Percentiles rank a stretch among this genome's conserved stretches.
phyloP scores from a whole-genome alignment of 2,797 vertebrate species.

The Pangasius mekongensis region DNA sequence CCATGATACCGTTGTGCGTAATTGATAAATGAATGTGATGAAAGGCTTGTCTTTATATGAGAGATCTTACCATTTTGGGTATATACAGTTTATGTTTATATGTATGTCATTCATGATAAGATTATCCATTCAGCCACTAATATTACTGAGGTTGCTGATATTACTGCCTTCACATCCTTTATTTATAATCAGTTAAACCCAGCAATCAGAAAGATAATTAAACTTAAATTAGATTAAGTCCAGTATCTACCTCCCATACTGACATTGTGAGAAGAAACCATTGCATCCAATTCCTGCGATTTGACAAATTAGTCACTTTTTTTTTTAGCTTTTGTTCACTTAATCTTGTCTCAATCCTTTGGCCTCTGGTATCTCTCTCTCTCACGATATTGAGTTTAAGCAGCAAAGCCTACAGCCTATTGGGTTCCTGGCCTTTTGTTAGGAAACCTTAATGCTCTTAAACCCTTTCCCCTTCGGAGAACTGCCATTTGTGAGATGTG shows the following conservation, averaged over 20 bases:
- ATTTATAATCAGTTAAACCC: not conserved
- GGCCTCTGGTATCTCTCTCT: slow-evolving; percentile 74
- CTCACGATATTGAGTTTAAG: slow-evolving; percentile 77
- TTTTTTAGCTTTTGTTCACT: slow-evolving; percentile 64
- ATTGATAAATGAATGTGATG: not conserved
- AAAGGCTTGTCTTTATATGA: not conserved
- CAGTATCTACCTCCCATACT: slow-evolving; percentile 15
- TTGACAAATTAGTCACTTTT: slow-evolving; percentile 74
- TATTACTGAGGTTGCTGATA: not conserved
- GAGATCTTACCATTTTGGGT: not conserved
- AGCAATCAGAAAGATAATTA: not conserved
- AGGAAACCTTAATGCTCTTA: slow-evolving; percentile 65
- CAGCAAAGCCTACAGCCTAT: slow-evolving; percentile 73
- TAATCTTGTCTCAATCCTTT: slow-evolving; percentile 74
- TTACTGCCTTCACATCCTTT: not conserved
- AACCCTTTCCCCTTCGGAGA: slow-evolving; percentile 71
- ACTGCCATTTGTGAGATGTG: slow-evolving; percentile 64
- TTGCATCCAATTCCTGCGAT: slow-evolving; percentile 56
- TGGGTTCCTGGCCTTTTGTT: slow-evolving; percentile 71
- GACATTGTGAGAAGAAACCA: slow-evolving; percentile 23
- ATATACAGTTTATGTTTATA: not conserved
- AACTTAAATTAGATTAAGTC: slow-evolving; percentile 21
- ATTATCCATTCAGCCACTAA: not conserved
- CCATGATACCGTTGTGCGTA: not conserved
- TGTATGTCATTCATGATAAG: no score